Percentiles rank a stretch among this genome's conserved stretches.
These are phyloP conservation scores for Scaptomyza tumidula DNA, from an alignment of 2,888 invertebrate genomes.

Conservation along the genomic window DNA sequence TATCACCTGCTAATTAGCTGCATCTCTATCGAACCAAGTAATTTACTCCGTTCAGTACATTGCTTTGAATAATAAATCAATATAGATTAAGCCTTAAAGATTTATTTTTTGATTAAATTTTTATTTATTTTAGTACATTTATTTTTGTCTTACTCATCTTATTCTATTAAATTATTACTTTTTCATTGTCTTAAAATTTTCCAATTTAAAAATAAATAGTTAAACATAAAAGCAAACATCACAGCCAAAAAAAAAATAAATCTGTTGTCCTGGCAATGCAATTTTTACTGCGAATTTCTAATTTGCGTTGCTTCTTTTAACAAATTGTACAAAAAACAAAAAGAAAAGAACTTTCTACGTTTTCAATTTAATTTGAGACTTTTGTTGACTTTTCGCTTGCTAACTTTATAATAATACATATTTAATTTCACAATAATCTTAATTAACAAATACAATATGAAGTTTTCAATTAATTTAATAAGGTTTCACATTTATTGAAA, in stretches of 20 bases:
- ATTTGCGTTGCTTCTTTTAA: conserved; percentile 10
- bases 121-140: not conserved
- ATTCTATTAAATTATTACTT: not conserved
- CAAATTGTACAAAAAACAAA: conserved; percentile 1
- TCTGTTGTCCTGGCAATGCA: conserved; percentile 4
- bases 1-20: conserved; percentile 40
- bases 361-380: conserved; percentile 7
- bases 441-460: conserved; percentile 23
- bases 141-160: not conserved
- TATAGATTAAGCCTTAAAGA: not conserved
- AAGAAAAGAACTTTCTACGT: not conserved
- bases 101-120: not conserved
- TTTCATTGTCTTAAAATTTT: not conserved
- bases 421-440: conserved; percentile 21
- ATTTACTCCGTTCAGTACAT: not conserved
- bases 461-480: conserved; percentile 33
- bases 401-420: not conserved
- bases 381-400: not conserved
- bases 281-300: not conserved
- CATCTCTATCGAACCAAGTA: conserved; percentile 13
- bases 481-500: not conserved
- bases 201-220: not conserved
- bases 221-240: not conserved
- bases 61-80: not conserved
- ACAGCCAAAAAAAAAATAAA: not conserved